These are phyloP conservation scores for Drosophila basisetae DNA, from an alignment of 2,888 invertebrate genomes.

Conservation along the genomic window DNA sequence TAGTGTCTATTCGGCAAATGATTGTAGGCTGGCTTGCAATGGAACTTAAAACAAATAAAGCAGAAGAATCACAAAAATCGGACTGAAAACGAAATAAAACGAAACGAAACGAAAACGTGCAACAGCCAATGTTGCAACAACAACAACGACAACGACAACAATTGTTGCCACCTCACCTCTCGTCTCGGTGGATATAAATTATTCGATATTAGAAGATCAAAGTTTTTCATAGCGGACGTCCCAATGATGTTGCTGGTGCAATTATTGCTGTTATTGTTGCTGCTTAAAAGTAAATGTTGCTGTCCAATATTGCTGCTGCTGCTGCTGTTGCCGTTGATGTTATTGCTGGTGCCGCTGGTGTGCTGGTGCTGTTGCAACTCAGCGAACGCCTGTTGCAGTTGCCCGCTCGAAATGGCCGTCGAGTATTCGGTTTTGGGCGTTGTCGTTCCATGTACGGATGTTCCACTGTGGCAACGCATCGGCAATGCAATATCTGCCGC, in stretches of 20 bases:
- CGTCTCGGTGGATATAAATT: slow-evolving; percentile 85
- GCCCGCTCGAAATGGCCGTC: slow-evolving; percentile 75
- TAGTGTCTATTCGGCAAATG: background rate
- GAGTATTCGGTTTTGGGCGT: slow-evolving; percentile 81
- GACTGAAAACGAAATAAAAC: background rate
- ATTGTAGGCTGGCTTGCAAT: background rate
- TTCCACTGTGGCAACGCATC: slow-evolving; percentile 49
- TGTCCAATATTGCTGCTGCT: slow-evolving; percentile 35
- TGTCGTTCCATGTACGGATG: slow-evolving; percentile 67
- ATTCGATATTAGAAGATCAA: slow-evolving; percentile 85
- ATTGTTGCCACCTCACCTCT: slow-evolving; percentile 79
- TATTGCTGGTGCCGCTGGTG: slow-evolving; percentile 50
- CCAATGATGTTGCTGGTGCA: slow-evolving; percentile 51
- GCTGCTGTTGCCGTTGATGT: slow-evolving; percentile 46
- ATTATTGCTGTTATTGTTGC: slow-evolving; percentile 82
- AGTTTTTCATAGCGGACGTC: slow-evolving; percentile 81
- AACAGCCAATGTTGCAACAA: background rate
- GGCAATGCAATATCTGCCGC: slow-evolving; percentile 61
- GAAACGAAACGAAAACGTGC: background rate
- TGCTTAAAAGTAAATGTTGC: slow-evolving; percentile 76
- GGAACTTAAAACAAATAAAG: slow-evolving; percentile 1
- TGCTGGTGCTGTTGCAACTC: slow-evolving; percentile 60
- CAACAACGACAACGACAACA: background rate
- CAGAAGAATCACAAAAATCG: background rate
- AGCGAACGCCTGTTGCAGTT: slow-evolving; percentile 73